These are phyloP conservation scores for Mycalesis mineus DNA, from an alignment of 2,888 invertebrate species.

Conservation along the genomic window DNA sequence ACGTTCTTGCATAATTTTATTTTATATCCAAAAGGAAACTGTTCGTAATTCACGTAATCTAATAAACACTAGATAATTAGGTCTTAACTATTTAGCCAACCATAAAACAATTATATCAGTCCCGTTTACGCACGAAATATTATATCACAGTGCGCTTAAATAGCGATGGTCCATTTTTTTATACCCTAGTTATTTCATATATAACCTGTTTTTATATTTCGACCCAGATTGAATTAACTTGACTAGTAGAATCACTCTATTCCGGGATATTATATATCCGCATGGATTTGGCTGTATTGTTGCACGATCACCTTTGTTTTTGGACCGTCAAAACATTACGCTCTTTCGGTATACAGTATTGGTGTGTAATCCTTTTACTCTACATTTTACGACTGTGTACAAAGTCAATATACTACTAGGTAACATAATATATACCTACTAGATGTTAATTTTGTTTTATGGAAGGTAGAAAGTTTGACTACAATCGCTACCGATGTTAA, in stretches of 20 bases:
- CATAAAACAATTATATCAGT: not conserved
- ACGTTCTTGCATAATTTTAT: not conserved
- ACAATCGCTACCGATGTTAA: too few species aligned
- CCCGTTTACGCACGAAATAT: not conserved
- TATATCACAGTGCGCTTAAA: not conserved
- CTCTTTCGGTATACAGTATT: too few species aligned
- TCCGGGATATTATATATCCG: too few species aligned
- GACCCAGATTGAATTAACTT: not conserved
- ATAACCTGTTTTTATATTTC: not conserved
- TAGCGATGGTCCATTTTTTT: not conserved
- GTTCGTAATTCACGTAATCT: not conserved
- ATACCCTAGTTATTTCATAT: not conserved
- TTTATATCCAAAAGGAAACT: not conserved
- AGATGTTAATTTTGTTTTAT: too few species aligned
- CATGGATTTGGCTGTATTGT: too few species aligned
- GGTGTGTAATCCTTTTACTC: too few species aligned
- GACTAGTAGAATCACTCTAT: not conserved
- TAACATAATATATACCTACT: too few species aligned
- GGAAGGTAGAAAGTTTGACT: too few species aligned
- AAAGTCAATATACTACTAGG: too few species aligned
- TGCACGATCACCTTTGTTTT: too few species aligned
- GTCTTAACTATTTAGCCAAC: constrained; percentile 1
- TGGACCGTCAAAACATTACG: too few species aligned
- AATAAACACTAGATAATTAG: not conserved
- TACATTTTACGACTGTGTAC: too few species aligned